Evolutionary conservation across 92 coral and sea anemone species (phyloP), one percentile per base, ranked within the genome.

Genomic region (Paragorgia papillata): DNA sequence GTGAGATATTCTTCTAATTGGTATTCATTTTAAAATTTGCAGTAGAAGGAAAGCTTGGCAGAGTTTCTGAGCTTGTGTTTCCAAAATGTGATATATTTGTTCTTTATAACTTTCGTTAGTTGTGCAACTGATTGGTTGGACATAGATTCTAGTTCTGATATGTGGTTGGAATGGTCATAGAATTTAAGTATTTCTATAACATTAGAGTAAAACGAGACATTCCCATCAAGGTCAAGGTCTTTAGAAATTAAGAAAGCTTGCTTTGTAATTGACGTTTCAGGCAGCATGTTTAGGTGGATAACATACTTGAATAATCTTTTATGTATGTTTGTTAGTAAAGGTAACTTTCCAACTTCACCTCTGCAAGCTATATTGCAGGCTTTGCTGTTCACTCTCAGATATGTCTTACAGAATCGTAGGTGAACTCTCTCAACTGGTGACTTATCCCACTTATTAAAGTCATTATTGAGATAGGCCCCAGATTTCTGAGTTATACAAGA

Each of bases 401-500:
- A 80, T 17, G 59, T 66, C 59, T 76, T 84, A 29, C 83, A 84
- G 46, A 83, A 83, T 40, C 73, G 44, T 29, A 83, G 53, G 62
- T 83, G 87, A n/a, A 76, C 56, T 66, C 68, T 84, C 69, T 84
- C 83, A 27, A 24, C 30, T 27, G 40, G 79, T 24, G 44, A 43
- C 26, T 77, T 84, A 60, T 84, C 87, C 83, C 79, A 84, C 9
- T 61, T 55, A 26, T 59, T 55, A 29, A 66, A 76, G 44, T 66
- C 71, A n/a, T 29, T 22, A 25, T 69, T 61, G 18, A 41, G 19
- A 28, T 62, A 68, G 19, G 74, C 50, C 88, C 84, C 84, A 84
- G 66, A 84, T 56, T 69, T 84, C 88, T 33, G 75, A 66, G 26
- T 76, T 82, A 57, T n/a, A 83, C 55, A 83, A 59, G 25, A 83